Conservation (phyloP, 2,797 vertebrate species). For the Darevskia mixta region DNA sequence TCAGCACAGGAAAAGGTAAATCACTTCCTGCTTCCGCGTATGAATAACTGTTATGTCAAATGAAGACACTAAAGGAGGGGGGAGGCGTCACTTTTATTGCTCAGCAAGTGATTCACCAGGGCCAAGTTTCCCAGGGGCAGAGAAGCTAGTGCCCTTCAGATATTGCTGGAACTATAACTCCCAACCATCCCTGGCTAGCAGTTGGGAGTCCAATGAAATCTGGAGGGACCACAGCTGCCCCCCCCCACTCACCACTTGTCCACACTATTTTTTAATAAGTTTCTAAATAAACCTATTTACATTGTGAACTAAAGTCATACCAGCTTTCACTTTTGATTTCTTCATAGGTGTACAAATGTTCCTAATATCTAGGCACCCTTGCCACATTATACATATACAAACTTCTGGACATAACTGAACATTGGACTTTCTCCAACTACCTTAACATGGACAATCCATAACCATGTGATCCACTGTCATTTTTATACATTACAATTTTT, state of each 20-base stretch:
- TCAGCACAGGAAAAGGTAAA: slow-evolving; percentile 39
- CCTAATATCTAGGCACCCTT: neutral
- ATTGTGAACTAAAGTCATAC: neutral
- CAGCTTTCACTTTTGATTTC: neutral
- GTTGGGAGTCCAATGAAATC: neutral
- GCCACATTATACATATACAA: neutral
- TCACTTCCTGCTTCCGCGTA: slow-evolving; percentile 13
- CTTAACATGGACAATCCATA: neutral
- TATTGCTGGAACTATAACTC: too few species aligned
- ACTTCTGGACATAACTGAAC: neutral
- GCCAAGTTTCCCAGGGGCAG: neutral
- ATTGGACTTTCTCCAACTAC: neutral
- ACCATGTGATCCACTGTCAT: too few species aligned
- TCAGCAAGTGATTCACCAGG: neutral
- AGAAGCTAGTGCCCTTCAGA: neutral
- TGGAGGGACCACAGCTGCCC: neutral
- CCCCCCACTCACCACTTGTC: neutral
- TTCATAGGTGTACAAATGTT: neutral
- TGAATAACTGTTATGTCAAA: slow-evolving; percentile 3
- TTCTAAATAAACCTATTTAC: neutral
- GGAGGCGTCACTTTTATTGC: neutral
- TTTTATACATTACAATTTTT: neutral
- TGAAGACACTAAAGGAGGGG: neutral
- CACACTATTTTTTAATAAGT: neutral
- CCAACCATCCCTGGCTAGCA: neutral